Evolutionary conservation across 2,113 vertebrate genomes (phyloP).

Genomic region (Myrmecobius fasciatus): DNA sequence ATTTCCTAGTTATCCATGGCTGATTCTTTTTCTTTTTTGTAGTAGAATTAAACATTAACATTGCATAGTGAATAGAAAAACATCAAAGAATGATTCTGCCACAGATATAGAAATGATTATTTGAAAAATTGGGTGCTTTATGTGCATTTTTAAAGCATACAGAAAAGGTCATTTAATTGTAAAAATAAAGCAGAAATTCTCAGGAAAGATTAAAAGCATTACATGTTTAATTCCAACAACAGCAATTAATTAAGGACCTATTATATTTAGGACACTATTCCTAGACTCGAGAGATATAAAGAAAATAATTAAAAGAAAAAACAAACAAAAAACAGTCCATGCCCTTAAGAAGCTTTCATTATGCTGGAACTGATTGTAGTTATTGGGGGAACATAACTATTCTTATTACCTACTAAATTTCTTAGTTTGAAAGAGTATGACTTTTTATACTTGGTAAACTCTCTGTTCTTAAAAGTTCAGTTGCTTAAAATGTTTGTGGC

Average conservation of each 20-base stretch:
- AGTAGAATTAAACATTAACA: background rate
- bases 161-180: background rate
- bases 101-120: background rate
- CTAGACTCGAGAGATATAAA: background rate
- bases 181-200: background rate
- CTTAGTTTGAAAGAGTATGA: conserved; percentile 27
- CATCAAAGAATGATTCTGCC: conserved; percentile 28
- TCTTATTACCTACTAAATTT: background rate
- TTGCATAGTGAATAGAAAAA: background rate
- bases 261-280: background rate
- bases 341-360: background rate
- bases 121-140: conserved; percentile 30
- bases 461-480: conserved; percentile 24
- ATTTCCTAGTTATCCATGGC: background rate
- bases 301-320: background rate
- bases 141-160: conserved; percentile 35
- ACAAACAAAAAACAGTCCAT: background rate
- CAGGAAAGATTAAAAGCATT: background rate
- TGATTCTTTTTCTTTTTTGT: background rate
- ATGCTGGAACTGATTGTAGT: background rate
- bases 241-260: background rate
- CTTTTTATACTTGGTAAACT: background rate
- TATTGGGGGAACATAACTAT: background rate
- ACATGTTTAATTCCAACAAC: background rate
- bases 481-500: no score